Evolutionary conservation across 2,888 invertebrate genomes (phyloP).

Genomic region (Aquatica leii): DNA sequence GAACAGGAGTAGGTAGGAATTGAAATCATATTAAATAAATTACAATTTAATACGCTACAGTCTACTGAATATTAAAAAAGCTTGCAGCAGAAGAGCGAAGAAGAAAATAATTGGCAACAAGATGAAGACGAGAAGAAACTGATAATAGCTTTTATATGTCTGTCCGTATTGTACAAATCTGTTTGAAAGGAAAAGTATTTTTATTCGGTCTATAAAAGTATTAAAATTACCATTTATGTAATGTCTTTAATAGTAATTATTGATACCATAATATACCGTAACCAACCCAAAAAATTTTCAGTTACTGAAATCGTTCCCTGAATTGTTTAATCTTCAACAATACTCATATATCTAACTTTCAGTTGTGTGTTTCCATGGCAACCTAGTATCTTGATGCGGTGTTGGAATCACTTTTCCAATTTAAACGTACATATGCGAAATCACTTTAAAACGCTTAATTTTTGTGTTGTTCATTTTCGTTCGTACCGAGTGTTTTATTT

Average conservation of each 20-base stretch:
- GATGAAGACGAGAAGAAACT: not conserved
- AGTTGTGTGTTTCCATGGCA: constrained; percentile 54
- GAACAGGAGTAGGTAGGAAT: no score
- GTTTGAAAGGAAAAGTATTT: not conserved
- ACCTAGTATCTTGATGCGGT: constrained; percentile 53
- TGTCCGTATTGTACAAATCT: not conserved
- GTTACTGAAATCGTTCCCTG: not conserved
- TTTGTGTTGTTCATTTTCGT: not conserved
- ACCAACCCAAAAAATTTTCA: no score
- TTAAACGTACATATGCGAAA: constrained; percentile 46
- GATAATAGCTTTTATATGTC: not conserved
- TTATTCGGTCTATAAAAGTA: not conserved
- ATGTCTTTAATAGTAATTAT: no score
- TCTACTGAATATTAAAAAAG: not conserved
- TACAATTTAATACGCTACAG: not conserved
- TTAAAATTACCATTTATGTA: no score
- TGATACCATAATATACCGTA: no score
- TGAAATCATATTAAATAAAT: constrained; percentile 8
- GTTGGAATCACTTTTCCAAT: constrained; percentile 54
- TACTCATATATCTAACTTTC: constrained; percentile 54
- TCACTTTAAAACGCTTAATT: constrained; percentile 41
- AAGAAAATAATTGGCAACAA: constrained; percentile 8
- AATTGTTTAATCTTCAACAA: constrained; percentile 52
- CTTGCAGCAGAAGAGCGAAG: not conserved
- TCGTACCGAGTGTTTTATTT: no score